Evolutionary conservation across 2,113 vertebrate species (phyloP), one percentile per base, ranked within the genome.

Genomic region (Percopsis transmontana): DNA sequence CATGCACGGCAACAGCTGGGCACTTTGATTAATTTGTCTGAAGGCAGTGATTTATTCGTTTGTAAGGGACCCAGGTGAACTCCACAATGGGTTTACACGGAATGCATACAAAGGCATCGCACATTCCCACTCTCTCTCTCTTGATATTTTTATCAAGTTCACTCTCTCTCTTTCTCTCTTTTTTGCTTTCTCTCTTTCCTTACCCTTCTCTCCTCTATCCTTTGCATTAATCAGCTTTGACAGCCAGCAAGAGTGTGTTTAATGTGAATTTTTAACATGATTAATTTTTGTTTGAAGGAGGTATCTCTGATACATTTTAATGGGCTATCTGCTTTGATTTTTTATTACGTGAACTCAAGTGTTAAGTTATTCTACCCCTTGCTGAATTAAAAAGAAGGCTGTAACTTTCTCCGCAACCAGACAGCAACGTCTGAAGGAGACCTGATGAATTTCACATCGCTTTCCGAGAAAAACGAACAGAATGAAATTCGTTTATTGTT

Each of bases 1-100:
- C 75, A 68, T 76, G 76, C 83, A 82, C 76, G 66, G 76, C 80
- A 90, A 84, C 86, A 91, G 79, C 82, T 88, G 82, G 85, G 71
- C 80, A 88, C 82, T 91, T 87, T 90, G 87, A 90, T 90, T 88
- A 85, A 90, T 92, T 86, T 81, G 83, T 89, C 87, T 55, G 0
- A 74, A 80, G 85, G 78, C 86, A 81, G 77, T 84, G 86, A 89
- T 90, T 90, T 89, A 89, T 90, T 87, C 56, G 69, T 86, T 85
- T 87, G 76, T 69, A 77, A 81, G 57, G 72, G 77, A 87, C 81
- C 87, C 8, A 48, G 38, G 57, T 80, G 86, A 83, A 87, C 83
- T 83, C 69, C 55, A 42, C 72, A 62, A 70, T 69, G 77, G 72
- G 77, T 83, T 84, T 82, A 84, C 84, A 84, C 23, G 52, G 55